These are phyloP conservation scores for Pollenia angustigena DNA, from an alignment of 2,888 invertebrate genomes.

Conservation along the genomic window DNA sequence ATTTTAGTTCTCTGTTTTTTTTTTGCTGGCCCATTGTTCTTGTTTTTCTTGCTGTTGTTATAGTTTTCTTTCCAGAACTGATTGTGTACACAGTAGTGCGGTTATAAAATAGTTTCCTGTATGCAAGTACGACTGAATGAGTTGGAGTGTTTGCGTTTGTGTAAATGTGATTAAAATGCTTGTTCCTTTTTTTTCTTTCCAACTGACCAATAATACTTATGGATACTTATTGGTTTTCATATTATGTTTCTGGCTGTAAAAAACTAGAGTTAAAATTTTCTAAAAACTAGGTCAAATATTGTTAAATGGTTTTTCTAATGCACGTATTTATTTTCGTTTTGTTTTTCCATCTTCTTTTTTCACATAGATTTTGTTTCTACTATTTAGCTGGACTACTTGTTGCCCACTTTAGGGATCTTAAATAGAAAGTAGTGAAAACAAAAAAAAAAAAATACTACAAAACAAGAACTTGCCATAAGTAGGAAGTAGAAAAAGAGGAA, in stretches of 20 bases:
- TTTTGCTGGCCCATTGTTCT: conserved; percentile 36
- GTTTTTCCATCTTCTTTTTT: conserved; percentile 8
- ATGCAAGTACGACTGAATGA: conserved; percentile 31
- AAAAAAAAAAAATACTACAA: background rate
- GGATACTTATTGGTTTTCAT: conserved; percentile 73
- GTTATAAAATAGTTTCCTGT: conserved; percentile 68
- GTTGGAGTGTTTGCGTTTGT: conserved; percentile 43
- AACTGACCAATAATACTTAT: conserved; percentile 74
- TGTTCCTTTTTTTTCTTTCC: conserved; percentile 16
- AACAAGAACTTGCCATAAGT: conserved; percentile 20
- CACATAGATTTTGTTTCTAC: conserved; percentile 25
- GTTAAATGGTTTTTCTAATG: conserved; percentile 70
- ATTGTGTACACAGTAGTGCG: conserved; percentile 67
- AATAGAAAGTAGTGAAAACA: conserved; percentile 1
- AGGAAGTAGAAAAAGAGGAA: background rate
- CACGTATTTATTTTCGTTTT: background rate
- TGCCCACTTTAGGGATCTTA: conserved; percentile 53
- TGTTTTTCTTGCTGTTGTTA: conserved; percentile 1
- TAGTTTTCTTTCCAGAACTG: background rate
- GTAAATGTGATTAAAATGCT: conserved; percentile 15
- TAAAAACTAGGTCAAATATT: conserved; percentile 70
- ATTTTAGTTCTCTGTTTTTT: conserved; percentile 45
- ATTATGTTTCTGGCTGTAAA: conserved; percentile 63
- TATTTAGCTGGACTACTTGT: conserved; percentile 63
- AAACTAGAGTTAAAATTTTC: conserved; percentile 50